phyloP scores from a whole-genome alignment of 2,888 invertebrate species.

The Gibbula magus region DNA sequence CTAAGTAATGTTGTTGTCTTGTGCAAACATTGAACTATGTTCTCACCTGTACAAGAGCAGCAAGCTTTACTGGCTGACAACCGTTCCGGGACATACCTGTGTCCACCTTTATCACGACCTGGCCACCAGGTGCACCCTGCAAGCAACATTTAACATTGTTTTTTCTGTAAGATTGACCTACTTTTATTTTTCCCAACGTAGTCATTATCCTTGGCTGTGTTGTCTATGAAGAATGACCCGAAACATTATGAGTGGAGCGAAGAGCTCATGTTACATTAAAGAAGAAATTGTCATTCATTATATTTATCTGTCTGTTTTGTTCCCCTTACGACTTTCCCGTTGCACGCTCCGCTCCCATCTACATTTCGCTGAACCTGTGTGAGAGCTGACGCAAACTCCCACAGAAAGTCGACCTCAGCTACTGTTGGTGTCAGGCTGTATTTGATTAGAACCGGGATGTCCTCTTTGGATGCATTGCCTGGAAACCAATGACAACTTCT shows the following conservation, averaged over 20 bases:
- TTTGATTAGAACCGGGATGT: slow-evolving; percentile 40
- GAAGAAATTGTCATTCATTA: too few species aligned
- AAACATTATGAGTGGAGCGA: too few species aligned
- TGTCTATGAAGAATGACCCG: too few species aligned
- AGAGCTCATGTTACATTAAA: too few species aligned
- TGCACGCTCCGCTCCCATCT: neutral
- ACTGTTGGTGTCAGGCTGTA: slow-evolving; percentile 48
- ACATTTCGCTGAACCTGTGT: too few species aligned
- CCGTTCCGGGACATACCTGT: slow-evolving; percentile 66
- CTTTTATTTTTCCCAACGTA: too few species aligned
- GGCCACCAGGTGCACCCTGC: neutral
- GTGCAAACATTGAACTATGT: neutral
- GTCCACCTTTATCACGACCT: slow-evolving; percentile 61
- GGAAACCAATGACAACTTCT: neutral
- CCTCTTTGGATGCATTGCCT: slow-evolving; percentile 50
- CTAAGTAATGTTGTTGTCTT: too few species aligned
- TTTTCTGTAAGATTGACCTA: too few species aligned
- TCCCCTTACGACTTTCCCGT: neutral
- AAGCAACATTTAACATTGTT: too few species aligned
- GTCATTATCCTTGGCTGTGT: too few species aligned
- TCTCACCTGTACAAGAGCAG: slow-evolving; percentile 29
- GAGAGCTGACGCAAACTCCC: slow-evolving; percentile 31
- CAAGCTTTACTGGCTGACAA: slow-evolving; percentile 54
- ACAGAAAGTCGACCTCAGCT: slow-evolving; percentile 38
- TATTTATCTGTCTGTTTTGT: too few species aligned